phyloP scores from a whole-genome alignment of 2,113 vertebrate species.

The Panurus biarmicus region DNA sequence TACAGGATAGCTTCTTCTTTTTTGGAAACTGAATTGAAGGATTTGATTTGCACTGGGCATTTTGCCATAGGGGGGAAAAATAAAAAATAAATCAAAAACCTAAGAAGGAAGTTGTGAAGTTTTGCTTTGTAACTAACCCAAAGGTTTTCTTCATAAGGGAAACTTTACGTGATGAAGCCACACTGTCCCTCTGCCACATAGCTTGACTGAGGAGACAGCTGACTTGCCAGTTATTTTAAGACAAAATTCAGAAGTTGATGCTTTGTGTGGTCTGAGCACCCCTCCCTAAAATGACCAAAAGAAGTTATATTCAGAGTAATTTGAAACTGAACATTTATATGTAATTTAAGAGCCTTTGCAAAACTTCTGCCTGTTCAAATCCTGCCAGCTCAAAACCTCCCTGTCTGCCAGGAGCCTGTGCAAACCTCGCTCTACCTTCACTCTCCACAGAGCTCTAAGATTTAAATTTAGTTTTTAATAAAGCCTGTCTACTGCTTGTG shows the following conservation, averaged over 20 bases:
- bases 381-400: background rate
- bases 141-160: background rate
- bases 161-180: background rate
- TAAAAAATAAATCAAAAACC: background rate
- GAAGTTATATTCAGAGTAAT: background rate
- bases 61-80: background rate
- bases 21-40: background rate
- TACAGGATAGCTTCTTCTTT: background rate
- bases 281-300: background rate
- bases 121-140: background rate
- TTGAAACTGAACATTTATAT: background rate
- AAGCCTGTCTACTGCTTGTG: background rate
- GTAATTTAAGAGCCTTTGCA: background rate
- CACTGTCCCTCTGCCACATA: background rate
- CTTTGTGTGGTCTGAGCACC: background rate
- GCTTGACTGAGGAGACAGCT: background rate
- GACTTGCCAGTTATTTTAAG: background rate
- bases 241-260: background rate
- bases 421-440: background rate
- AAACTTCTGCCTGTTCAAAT: background rate
- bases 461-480: background rate
- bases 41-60: slow-evolving; percentile 14
- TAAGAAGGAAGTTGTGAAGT: background rate
- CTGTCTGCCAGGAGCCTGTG: background rate
- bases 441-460: background rate